These are phyloP conservation scores for Erebia epiphron DNA, from an alignment of 2,888 invertebrate genomes.

Conservation along the genomic window DNA sequence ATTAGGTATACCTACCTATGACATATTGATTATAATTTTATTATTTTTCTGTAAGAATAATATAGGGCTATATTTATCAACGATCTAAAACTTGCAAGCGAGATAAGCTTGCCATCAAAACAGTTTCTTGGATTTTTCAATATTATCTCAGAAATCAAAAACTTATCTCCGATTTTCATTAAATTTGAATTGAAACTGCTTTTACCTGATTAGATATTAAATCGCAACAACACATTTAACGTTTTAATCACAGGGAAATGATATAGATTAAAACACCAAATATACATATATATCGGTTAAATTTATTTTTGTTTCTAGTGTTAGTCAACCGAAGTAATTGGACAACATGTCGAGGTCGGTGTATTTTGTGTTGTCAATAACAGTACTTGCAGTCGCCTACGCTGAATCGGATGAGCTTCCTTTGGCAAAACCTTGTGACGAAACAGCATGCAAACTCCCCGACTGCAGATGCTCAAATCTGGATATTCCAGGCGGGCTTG, in stretches of 20 bases:
- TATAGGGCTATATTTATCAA: no score
- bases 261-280: conserved; percentile 16
- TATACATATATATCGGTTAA: conserved; percentile 7
- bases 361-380: conserved; percentile 8
- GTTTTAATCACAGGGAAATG: conserved; percentile 7
- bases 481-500: conserved; percentile 62
- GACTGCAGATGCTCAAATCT: conserved; percentile 70
- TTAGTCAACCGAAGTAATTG: neutral
- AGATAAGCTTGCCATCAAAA: no score
- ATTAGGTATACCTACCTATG: no score
- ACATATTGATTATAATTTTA: no score
- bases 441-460: conserved; percentile 65
- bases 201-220: conserved; percentile 16
- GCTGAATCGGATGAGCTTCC: conserved; percentile 33
- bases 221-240: conserved; percentile 13
- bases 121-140: no score
- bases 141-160: neutral
- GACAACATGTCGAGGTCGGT: conserved; percentile 35
- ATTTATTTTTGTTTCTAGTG: conserved; percentile 3
- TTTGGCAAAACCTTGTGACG: conserved; percentile 50
- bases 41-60: no score
- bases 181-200: neutral
- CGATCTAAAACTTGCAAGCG: no score
- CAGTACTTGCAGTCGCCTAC: conserved; percentile 26
- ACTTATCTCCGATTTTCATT: neutral